Evolutionary conservation across 2,797 vertebrate species (phyloP), one percentile per base, ranked within the genome.

Genomic region (Monodelphis domestica): DNA sequence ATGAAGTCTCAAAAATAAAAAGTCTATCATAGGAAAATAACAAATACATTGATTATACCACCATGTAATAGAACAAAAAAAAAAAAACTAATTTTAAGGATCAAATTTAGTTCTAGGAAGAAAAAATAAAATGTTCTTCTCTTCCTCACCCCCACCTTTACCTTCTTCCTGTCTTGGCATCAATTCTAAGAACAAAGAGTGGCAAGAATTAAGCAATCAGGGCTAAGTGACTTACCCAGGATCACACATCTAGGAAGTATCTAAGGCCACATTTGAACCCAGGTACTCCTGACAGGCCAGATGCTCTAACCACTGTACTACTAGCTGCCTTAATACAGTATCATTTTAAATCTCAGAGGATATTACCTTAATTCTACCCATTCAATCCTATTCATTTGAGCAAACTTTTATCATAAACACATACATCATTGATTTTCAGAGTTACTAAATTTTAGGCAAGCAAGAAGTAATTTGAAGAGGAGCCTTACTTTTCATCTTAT

Each of bases 381-480:
- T 51, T 3, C 14, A 51, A 33, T 87, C 91, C 45, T 90, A 59
- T 54, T 89, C 28, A 94, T 93, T 95, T 93, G 52, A 95, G 89
- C 70, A 70, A 26, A 63, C 51, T 45, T 26, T 93, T 89, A 91
- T 63, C 89, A 93, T 5, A 33, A 53, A 91, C 6, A 90, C 50
- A 92, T n/a, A 53, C 53, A 91, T 33, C 56, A 95, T 38, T 57
- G n/a, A 91, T 45, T 88, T 95, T 93, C 90, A 84, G 30, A 59
- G 70, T 84, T 84, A 84, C 0, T 50, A 24, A 84, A 84, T 45
- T 84, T 84, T 84, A 50, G 70, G 38, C 24, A 84, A 45, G 45
- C 45, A 78, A 50, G 2, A 24, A 45, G 17, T 50, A 26, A 21
- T 50, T 38, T 84, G 21, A 38, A 84, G 38, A 84, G 50, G 38